phyloP scores from a whole-genome alignment of 2,113 vertebrate species.

The Colius striatus region DNA sequence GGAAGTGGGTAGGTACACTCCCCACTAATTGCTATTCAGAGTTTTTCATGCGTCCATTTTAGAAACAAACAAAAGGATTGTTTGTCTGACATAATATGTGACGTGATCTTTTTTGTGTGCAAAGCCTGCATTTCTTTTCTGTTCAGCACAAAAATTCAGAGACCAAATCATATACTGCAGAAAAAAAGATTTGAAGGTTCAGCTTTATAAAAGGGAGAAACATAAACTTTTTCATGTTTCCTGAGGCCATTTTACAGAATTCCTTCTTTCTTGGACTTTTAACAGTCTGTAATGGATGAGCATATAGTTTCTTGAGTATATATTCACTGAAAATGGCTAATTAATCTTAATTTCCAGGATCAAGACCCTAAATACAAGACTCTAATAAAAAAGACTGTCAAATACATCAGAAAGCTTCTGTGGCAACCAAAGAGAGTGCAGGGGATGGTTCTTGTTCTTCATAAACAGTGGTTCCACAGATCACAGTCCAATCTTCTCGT shows the following conservation, averaged over 20 bases:
- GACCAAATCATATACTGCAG: accelerated
- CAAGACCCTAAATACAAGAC: not conserved
- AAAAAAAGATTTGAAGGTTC: not conserved
- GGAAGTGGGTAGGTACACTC: not conserved
- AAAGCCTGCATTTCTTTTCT: not conserved
- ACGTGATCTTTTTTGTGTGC: not conserved
- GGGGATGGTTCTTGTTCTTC: not conserved
- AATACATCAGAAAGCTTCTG: not conserved
- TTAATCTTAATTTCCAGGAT: not conserved
- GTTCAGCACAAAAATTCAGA: not conserved
- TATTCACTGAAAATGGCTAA: not conserved
- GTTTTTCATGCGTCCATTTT: not conserved
- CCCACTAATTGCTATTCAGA: not conserved
- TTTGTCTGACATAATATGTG: not conserved
- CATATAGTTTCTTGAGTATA: not conserved
- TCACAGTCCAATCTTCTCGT: not conserved
- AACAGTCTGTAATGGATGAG: not conserved
- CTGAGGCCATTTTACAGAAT: not conserved
- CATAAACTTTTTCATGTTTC: not conserved
- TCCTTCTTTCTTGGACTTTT: not conserved
- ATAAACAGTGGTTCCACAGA: not conserved
- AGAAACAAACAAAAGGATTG: not conserved
- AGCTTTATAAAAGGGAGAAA: not conserved
- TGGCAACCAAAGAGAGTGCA: not conserved
- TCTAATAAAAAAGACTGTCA: not conserved